Evolutionary conservation across 37 sponge, comb jelly and placozoan species (phyloP).

Genomic region (Tethya wilhelma): DNA sequence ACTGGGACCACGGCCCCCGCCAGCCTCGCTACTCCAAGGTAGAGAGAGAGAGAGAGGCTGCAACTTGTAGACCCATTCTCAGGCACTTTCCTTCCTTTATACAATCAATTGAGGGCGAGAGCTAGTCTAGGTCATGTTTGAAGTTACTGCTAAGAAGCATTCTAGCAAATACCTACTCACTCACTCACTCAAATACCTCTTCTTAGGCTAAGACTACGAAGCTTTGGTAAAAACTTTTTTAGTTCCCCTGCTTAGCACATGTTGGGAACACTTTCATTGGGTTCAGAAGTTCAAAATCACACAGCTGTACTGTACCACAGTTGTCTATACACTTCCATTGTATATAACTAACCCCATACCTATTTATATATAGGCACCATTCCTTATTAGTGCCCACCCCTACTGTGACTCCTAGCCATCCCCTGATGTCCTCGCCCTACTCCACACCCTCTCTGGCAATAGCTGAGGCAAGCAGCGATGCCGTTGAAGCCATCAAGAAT

Average conservation of each 20-base stretch:
- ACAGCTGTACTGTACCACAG: no score
- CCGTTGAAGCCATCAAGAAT: constrained; percentile 29
- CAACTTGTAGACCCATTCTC: no score
- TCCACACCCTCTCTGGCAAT: background rate
- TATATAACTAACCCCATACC: background rate
- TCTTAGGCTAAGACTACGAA: no score
- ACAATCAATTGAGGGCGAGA: background rate
- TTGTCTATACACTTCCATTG: constrained; percentile 1
- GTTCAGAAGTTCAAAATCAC: background rate
- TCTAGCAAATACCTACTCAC: no score
- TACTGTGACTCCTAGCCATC: background rate
- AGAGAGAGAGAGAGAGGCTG: no score
- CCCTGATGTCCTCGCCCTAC: background rate
- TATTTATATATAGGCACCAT: background rate
- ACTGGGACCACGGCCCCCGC: background rate
- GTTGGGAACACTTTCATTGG: background rate
- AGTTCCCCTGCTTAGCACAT: no score
- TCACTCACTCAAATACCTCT: no score
- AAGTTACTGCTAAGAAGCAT: no score
- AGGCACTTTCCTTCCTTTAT: background rate
- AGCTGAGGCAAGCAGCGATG: constrained; percentile 1
- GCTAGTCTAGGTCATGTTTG: no score
- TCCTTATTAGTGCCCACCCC: background rate
- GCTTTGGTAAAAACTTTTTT: no score
- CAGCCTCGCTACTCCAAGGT: no score